A percentile compares a stretch with the other conserved stretches of the same genome.
Evolutionary conservation across 1,140 invertebrate species (phyloP).

Genomic region (Mactra quadrangularis): DNA sequence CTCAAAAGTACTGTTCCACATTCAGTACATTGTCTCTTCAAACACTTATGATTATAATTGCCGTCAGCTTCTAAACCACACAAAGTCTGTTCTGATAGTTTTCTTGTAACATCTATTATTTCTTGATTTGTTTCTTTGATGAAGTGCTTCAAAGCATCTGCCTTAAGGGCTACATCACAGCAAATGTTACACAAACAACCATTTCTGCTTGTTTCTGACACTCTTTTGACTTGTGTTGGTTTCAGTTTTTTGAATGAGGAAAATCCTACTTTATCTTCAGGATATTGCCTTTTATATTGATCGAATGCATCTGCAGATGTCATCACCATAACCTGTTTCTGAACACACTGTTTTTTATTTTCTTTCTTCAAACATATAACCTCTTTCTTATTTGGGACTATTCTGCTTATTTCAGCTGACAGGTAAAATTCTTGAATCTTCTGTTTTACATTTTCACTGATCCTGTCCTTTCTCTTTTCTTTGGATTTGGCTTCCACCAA

Average conservation of each 20-base stretch:
- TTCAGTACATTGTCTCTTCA: conserved; percentile 14
- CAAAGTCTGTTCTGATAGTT: background rate
- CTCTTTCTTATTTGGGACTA: too few relatives aligned
- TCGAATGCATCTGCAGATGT: conserved; percentile 17
- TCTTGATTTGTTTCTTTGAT: conserved; percentile 6
- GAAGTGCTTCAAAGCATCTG: conserved; percentile 22
- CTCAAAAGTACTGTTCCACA: conserved; percentile 14
- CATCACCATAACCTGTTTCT: conserved; percentile 33
- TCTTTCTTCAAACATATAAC: conserved; percentile 3
- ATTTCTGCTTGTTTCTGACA: conserved; percentile 51
- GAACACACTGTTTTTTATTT: conserved; percentile 1
- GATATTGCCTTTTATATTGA: conserved; percentile 12
- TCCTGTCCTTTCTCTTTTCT: conserved; percentile 20
- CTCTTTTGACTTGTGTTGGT: conserved; percentile 24
- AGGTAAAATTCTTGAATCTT: conserved; percentile 16
- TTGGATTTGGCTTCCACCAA: conserved; percentile 20
- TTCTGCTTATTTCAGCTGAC: background rate
- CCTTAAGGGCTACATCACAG: conserved; percentile 41
- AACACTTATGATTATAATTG: background rate
- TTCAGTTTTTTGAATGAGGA: conserved; percentile 45
- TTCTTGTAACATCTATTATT: background rate
- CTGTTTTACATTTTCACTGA: conserved; percentile 6
- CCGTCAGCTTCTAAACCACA: background rate
- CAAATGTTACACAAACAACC: conserved; percentile 37
- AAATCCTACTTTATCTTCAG: conserved; percentile 12